Base-by-base conservation (phyloP, 2,113 vertebrate species). In the Cyprinodon brontotheroides region DNA sequence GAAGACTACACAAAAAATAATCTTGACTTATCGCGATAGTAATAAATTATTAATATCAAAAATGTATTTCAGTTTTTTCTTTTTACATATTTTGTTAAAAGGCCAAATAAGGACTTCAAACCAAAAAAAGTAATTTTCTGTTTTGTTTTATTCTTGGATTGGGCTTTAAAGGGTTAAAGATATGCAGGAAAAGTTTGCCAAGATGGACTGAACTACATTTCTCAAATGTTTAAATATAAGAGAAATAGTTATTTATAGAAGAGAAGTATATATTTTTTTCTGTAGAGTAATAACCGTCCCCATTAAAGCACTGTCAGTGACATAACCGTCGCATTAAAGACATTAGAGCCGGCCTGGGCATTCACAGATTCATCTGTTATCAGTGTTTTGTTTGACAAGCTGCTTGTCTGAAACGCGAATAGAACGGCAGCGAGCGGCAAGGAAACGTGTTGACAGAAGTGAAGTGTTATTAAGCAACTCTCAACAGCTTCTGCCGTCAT, bases 301-400 rank as follows among this genome's bases (percentile, higher is more conserved):
- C n/a, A 57, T 57, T 57, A 20, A 57, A 57, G 50, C 50, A n/a
- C 50, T 2, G 50, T 17, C 17, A 57, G 20, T 57, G 50, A 57
- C 17, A 57, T 15, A 9, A 57, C 17, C 50, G n/a, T 57, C n/a
- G n/a, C 13, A 13, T 5, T 11, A 69, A 11, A 10, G 70, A 57
- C 77, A 37, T 1, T 38, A 39, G 61, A 45, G 36, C 72, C 48
- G 36, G 61, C 45, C 61, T 11, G 17, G 17, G 17, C 0, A 63
- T 69, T 57, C 37, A 61, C 53, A 73, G 61, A 61, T 39, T 62
- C 74, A 22, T 70, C 72, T 38, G 48, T 10, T 1, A 1, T 59
- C 68, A 79, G n/a, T 78, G 78, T 70, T 83, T 78, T 48, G 74
- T 47, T 80, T 78, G 77, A 75, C 63, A 40, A 57, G 47, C 4